Percentiles rank a stretch among this genome's conserved stretches.
phyloP scores from a whole-genome alignment of 2,113 vertebrate genomes.

The Cranoglanis bouderius region DNA sequence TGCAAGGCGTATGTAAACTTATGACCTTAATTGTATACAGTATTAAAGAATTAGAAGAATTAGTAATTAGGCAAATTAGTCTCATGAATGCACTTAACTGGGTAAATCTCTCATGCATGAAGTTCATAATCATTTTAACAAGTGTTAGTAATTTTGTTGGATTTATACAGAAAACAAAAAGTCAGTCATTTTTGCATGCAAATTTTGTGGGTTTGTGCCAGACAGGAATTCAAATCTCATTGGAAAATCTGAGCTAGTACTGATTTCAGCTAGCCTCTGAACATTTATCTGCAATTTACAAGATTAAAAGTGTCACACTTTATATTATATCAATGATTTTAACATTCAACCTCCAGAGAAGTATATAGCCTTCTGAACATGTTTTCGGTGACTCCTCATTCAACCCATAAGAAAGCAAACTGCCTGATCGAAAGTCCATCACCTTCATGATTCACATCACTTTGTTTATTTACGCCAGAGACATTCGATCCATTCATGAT shows the following conservation, averaged over 20 bases:
- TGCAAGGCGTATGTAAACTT: too few species aligned
- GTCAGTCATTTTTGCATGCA: neutral
- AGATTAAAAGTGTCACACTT: too few species aligned
- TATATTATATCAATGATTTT: neutral
- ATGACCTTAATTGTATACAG: neutral
- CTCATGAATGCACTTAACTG: neutral
- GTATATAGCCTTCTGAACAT: neutral
- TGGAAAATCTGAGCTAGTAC: neutral
- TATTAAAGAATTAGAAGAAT: neutral
- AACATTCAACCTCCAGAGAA: neutral
- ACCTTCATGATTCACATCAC: neutral
- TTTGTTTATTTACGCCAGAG: neutral
- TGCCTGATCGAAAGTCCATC: neutral
- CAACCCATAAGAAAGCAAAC: neutral
- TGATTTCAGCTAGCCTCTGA: neutral
- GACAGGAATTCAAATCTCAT: too few species aligned
- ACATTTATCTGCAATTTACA: too few species aligned
- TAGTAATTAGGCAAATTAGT: neutral
- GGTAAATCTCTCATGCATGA: neutral
- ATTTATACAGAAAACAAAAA: neutral
- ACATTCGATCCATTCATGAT: neutral
- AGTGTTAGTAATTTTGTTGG: neutral
- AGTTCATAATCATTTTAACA: neutral
- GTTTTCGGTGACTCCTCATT: neutral
- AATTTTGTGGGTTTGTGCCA: neutral